phyloP scores from a whole-genome alignment of 2,888 invertebrate species.

The Crematogaster levior region DNA sequence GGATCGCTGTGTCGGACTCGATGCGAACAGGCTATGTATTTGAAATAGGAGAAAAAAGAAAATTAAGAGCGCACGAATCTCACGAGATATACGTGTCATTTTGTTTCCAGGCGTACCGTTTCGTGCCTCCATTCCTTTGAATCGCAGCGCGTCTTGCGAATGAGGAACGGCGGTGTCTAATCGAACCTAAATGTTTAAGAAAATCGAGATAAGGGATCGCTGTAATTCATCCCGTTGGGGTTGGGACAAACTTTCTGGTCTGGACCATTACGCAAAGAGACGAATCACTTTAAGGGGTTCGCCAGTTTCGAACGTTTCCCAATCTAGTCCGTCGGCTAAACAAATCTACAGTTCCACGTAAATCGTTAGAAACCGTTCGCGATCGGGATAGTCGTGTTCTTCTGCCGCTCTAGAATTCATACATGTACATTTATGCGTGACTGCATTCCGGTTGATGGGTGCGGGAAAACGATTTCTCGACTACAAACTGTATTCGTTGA shows the following conservation, averaged over 20 bases:
- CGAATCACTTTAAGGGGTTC: conserved; percentile 59
- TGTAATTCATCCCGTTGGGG: conserved; percentile 32
- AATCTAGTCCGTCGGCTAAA: conserved; percentile 69
- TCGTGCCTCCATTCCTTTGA: not conserved
- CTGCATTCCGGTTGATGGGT: conserved; percentile 7
- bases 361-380: conserved; percentile 57
- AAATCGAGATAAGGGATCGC: conserved; percentile 18
- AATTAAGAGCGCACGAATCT: not conserved
- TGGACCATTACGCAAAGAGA: conserved; percentile 77
- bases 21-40: not conserved
- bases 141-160: not conserved
- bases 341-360: conserved; percentile 79
- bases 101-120: not conserved
- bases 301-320: conserved; percentile 64
- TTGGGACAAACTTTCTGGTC: conserved; percentile 57
- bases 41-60: not conserved
- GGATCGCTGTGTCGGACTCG: not conserved
- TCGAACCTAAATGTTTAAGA: conserved; percentile 11
- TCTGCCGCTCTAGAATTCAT: conserved; percentile 16
- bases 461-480: conserved; percentile 46
- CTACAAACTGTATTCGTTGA: conserved; percentile 42
- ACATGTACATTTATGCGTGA: conserved; percentile 32
- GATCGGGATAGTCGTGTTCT: not conserved
- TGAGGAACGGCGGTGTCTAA: not conserved
- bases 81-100: not conserved